A percentile compares a stretch with the other conserved stretches of the same genome.
phyloP scores from a whole-genome alignment of 2,888 invertebrate genomes.

The Melanostoma mellinum region DNA sequence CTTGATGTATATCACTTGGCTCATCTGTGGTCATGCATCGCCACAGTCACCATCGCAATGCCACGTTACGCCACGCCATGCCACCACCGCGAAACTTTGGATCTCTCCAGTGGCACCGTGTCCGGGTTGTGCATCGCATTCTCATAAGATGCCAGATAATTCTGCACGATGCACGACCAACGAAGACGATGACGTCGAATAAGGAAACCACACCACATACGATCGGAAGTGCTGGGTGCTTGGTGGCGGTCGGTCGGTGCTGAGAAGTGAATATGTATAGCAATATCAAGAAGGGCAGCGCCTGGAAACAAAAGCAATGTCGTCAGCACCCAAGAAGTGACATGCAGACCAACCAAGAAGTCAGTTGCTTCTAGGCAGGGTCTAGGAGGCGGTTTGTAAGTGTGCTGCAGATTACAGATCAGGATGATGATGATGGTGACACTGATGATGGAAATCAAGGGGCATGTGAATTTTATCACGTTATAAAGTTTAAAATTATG shows the following conservation, averaged over 20 bases:
- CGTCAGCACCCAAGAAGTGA: constrained; percentile 53
- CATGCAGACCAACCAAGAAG: constrained; percentile 68
- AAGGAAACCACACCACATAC: constrained; percentile 43
- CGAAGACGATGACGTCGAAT: constrained; percentile 12
- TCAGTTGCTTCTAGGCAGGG: constrained; percentile 31
- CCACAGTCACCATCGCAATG: constrained; percentile 41
- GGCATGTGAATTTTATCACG: too few relatives aligned
- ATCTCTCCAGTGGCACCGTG: constrained; percentile 34
- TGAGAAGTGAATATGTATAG: constrained; percentile 41
- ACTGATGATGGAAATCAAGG: constrained; percentile 46
- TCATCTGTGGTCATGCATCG: constrained; percentile 70
- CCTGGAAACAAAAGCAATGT: constrained; percentile 64
- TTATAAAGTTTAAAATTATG: too few relatives aligned
- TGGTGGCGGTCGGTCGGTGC: constrained; percentile 8
- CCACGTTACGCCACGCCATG: not conserved
- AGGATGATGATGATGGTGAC: constrained; percentile 49
- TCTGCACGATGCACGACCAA: constrained; percentile 65
- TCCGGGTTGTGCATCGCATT: constrained; percentile 56
- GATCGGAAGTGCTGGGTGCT: constrained; percentile 57
- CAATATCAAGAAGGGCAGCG: constrained; percentile 60
- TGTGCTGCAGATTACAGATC: constrained; percentile 27
- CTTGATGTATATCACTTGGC: constrained; percentile 70
- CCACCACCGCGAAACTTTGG: constrained; percentile 28
- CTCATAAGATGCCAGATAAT: constrained; percentile 69
- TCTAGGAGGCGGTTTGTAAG: not conserved